Percentiles rank a stretch among this genome's conserved stretches.
Evolutionary conservation across 2,888 invertebrate genomes (phyloP).

Genomic region (Peribatodes rhomboidaria): DNA sequence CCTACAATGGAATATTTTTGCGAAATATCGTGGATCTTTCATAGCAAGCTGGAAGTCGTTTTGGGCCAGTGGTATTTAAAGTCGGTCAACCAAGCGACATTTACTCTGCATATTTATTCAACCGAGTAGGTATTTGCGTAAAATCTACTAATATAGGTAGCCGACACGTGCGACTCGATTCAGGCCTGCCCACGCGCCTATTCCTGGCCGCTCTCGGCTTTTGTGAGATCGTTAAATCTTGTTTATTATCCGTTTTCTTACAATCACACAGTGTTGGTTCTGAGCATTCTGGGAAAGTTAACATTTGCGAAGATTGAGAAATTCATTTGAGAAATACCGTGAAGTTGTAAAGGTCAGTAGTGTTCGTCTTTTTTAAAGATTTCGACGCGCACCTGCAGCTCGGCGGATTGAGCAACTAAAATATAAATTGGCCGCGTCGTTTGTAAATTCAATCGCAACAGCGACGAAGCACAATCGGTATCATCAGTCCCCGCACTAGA

Average conservation of each 20-base stretch:
- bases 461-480: conserved; percentile 27
- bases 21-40: conserved; percentile 6
- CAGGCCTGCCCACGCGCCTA: conserved; percentile 58
- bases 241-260: conserved; percentile 27
- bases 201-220: conserved; percentile 49
- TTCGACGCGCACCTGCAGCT: conserved; percentile 36
- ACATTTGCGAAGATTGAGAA: conserved; percentile 29
- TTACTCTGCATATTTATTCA: conserved; percentile 32
- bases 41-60: conserved; percentile 15
- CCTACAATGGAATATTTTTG: background rate
- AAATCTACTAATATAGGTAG: conserved; percentile 48
- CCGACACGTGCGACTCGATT: conserved; percentile 53
- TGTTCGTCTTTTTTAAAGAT: conserved; percentile 32
- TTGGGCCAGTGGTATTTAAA: conserved; percentile 23
- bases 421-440: conserved; percentile 26
- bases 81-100: conserved; percentile 20
- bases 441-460: conserved; percentile 26
- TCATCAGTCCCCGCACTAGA: conserved; percentile 49
- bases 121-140: conserved; percentile 47
- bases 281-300: conserved; percentile 28
- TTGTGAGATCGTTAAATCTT: conserved; percentile 34
- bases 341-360: conserved; percentile 31
- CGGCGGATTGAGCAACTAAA: conserved; percentile 23
- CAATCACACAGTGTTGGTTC: conserved; percentile 20
- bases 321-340: conserved; percentile 24